phyloP scores from a whole-genome alignment of 2,113 vertebrate genomes.

The Rhynchopsitta pachyrhyncha region DNA sequence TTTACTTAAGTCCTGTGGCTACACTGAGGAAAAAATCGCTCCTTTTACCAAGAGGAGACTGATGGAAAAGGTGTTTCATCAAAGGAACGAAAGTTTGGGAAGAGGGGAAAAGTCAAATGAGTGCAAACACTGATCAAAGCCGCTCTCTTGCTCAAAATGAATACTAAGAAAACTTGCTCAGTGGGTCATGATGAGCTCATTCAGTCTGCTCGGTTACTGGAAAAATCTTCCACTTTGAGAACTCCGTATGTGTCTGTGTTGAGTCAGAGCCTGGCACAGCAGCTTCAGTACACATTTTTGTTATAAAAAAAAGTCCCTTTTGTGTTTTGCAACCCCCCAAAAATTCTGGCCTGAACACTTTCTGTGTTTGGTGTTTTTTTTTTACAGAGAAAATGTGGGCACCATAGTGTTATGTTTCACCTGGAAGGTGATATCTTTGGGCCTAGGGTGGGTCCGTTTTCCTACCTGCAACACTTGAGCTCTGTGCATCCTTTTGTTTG shows the following conservation, averaged over 20 bases:
- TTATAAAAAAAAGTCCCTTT: constrained; percentile 28
- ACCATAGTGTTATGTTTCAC: background rate
- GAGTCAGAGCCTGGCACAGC: constrained; percentile 61
- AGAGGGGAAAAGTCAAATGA: constrained; percentile 45
- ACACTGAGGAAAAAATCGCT: background rate
- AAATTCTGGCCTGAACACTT: background rate
- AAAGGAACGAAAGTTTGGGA: constrained; percentile 43
- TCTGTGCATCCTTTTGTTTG: background rate
- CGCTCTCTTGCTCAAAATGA: constrained; percentile 21
- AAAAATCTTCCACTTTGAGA: constrained; percentile 61
- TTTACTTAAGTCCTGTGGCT: constrained; percentile 7
- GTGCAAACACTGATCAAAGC: constrained; percentile 42
- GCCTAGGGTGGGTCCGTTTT: background rate
- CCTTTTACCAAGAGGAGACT: background rate
- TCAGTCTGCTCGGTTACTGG: constrained; percentile 56
- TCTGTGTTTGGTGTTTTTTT: background rate
- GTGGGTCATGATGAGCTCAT: constrained; percentile 63
- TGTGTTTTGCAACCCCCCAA: constrained; percentile 12
- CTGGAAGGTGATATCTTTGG: background rate
- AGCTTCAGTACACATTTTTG: constrained; percentile 45
- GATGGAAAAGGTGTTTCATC: constrained; percentile 13
- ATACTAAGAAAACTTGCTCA: constrained; percentile 62
- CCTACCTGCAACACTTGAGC: background rate
- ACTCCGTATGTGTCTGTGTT: constrained; percentile 33
- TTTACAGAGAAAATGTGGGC: background rate